phyloP scores from a whole-genome alignment of 2,888 invertebrate genomes.

The Boloria euphrosyne region DNA sequence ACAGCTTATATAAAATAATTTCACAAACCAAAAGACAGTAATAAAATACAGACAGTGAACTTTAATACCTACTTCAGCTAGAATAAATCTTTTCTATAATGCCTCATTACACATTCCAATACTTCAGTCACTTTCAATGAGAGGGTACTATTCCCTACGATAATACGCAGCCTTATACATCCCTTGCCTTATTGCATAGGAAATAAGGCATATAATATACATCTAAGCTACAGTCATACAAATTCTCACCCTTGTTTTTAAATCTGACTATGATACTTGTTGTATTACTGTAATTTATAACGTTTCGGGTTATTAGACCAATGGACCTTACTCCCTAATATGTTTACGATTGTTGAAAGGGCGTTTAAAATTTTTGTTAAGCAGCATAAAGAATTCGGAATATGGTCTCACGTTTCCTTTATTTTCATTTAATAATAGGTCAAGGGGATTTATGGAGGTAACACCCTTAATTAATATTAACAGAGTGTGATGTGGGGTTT shows the following conservation, averaged over 20 bases:
- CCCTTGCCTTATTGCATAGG: neutral
- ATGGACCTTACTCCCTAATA: slow-evolving; percentile 50
- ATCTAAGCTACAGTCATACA: slow-evolving; percentile 9
- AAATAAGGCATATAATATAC: neutral
- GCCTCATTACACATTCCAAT: slow-evolving; percentile 28
- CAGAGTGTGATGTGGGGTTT: neutral
- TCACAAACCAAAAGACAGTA: slow-evolving; percentile 1
- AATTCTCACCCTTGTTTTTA: slow-evolving; percentile 47
- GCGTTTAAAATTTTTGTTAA: slow-evolving; percentile 29
- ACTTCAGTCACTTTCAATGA: slow-evolving; percentile 22
- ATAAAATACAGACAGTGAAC: slow-evolving; percentile 3
- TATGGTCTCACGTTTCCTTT: slow-evolving; percentile 18
- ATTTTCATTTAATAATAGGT: slow-evolving; percentile 26
- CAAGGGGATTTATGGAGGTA: slow-evolving; percentile 16
- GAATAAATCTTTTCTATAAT: slow-evolving; percentile 27
- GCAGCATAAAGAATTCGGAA: slow-evolving; percentile 22
- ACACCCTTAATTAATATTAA: slow-evolving; percentile 5
- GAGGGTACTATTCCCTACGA: slow-evolving; percentile 4
- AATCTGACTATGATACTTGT: slow-evolving; percentile 45
- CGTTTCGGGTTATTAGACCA: slow-evolving; percentile 59
- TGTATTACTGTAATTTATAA: slow-evolving; percentile 53
- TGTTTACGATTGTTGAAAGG: slow-evolving; percentile 42
- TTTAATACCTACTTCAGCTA: slow-evolving; percentile 5
- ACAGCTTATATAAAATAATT: no score
- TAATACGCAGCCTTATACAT: no score